Evolutionary conservation across 2,113 vertebrate species (phyloP).

Genomic region (Orycteropus afer): DNA sequence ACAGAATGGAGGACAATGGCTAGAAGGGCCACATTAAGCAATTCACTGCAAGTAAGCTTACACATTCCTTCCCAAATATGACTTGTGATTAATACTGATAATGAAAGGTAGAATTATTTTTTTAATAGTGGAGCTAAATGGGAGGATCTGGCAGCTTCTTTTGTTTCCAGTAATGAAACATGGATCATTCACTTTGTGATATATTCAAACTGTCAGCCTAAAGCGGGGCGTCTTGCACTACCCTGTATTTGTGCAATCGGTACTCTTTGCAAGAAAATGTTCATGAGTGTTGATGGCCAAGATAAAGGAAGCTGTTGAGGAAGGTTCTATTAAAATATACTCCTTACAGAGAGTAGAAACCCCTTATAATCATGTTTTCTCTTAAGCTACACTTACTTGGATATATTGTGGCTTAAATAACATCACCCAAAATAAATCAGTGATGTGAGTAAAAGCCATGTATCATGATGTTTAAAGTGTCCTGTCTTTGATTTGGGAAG

Average conservation of each 20-base stretch:
- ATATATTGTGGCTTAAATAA: slow-evolving; percentile 50
- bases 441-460: background rate
- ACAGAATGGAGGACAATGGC: too few species aligned
- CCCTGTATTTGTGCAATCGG: background rate
- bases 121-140: background rate
- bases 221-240: background rate
- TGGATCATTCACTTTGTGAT: background rate
- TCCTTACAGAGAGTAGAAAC: slow-evolving; percentile 10
- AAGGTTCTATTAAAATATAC: background rate
- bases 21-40: too few species aligned
- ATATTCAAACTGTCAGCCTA: slow-evolving; percentile 13
- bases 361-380: slow-evolving; percentile 64
- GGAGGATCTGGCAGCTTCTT: background rate
- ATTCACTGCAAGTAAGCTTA: too few species aligned
- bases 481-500: background rate
- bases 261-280: background rate
- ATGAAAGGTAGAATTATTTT: background rate
- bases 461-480: background rate
- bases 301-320: slow-evolving; percentile 52
- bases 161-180: slow-evolving; percentile 31
- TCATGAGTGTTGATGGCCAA: background rate
- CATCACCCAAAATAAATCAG: slow-evolving; percentile 42
- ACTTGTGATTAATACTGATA: background rate
- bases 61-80: background rate
- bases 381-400: background rate